Percentiles rank a stretch among this genome's conserved stretches.
These are phyloP conservation scores for Synergus umbraculus DNA, from an alignment of 2,888 invertebrate species.

Conservation along the genomic window DNA sequence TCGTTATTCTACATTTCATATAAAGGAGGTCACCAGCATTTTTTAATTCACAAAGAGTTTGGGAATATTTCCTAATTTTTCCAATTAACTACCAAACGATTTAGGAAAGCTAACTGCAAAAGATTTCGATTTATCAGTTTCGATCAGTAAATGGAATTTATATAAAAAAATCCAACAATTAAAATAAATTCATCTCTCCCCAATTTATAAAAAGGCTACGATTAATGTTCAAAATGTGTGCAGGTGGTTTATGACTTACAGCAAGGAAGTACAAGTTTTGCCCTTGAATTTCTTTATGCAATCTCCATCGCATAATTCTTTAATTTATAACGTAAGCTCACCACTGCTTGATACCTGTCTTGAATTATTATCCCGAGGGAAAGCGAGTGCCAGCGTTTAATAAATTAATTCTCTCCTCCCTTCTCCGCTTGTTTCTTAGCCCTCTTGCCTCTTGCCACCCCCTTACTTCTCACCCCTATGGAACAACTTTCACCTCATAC, in stretches of 20 bases:
- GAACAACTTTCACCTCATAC: constrained; percentile 14
- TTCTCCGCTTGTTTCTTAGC: constrained; percentile 27
- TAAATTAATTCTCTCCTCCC: constrained; percentile 40
- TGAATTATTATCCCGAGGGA: constrained; percentile 36
- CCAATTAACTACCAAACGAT: too few species aligned
- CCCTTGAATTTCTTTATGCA: constrained; percentile 36
- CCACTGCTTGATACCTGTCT: constrained; percentile 38
- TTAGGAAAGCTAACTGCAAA: too few species aligned
- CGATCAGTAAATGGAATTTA: too few species aligned
- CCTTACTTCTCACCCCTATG: background rate
- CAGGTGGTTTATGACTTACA: constrained; percentile 35
- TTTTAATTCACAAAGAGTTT: too few species aligned
- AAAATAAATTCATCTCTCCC: background rate
- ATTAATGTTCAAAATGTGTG: constrained; percentile 16
- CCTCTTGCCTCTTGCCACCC: background rate
- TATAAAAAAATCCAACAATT: background rate
- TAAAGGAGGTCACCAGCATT: background rate
- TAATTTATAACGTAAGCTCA: constrained; percentile 36
- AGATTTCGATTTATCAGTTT: too few species aligned
- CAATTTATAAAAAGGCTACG: constrained; percentile 4
- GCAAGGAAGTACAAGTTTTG: constrained; percentile 18
- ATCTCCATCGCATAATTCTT: constrained; percentile 36
- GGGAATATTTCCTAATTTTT: too few species aligned
- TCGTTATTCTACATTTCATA: background rate
- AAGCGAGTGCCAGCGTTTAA: constrained; percentile 36